A percentile compares a stretch with the other conserved stretches of the same genome.
Conservation (phyloP, 2,113 vertebrate genomes). For the Sceloporus tristichus region DNA sequence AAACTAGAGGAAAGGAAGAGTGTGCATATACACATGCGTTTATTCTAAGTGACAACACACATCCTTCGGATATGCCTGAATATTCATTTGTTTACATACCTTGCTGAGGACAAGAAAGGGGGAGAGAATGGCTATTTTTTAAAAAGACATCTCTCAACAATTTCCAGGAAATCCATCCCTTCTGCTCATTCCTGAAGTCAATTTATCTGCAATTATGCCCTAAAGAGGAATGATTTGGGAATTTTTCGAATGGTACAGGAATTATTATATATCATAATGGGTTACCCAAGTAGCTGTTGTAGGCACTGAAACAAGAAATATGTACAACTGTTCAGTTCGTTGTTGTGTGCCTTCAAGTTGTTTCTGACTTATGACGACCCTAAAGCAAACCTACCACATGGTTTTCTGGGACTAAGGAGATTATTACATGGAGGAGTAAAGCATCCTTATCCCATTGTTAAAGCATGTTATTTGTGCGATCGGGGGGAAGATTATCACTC, state of each 20-base stretch:
- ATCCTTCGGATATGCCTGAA: conserved; percentile 34
- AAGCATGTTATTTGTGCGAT: too few relatives aligned
- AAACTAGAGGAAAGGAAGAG: conserved; percentile 12
- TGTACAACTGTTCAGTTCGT: background rate
- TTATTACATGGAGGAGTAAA: too few relatives aligned
- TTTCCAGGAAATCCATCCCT: conserved; percentile 24
- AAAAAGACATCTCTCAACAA: conserved; percentile 29
- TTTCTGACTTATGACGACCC: too few relatives aligned
- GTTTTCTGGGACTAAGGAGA: too few relatives aligned
- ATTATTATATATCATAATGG: background rate
- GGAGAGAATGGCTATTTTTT: conserved; percentile 28
- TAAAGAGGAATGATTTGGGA: background rate
- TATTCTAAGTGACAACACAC: conserved; percentile 33
- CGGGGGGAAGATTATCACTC: too few relatives aligned
- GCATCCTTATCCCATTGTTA: too few relatives aligned
- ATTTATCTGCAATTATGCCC: background rate
- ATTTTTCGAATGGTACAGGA: background rate
- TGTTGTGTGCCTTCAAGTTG: too few relatives aligned
- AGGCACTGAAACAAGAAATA: background rate
- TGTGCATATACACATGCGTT: background rate
- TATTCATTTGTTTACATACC: conserved; percentile 24
- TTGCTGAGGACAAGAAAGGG: background rate
- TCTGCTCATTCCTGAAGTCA: background rate
- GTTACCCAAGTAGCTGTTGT: background rate
- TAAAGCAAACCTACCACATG: too few relatives aligned